phyloP scores from a whole-genome alignment of 2,888 invertebrate genomes.

The Tanytarsus gracilentus region DNA sequence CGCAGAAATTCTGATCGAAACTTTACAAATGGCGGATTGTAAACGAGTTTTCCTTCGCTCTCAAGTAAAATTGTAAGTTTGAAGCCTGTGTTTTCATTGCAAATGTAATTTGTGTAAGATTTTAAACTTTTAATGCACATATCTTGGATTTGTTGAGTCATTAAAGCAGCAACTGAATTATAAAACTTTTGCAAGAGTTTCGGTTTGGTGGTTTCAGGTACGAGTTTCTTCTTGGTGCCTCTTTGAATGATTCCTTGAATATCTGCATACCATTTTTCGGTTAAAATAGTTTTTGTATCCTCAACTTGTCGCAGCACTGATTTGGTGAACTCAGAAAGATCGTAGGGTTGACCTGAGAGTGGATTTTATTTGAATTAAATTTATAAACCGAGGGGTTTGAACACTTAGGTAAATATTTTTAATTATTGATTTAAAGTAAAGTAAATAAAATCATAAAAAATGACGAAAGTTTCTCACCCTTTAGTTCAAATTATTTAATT shows the following conservation, averaged over 20 bases:
- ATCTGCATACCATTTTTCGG: slow-evolving; percentile 45
- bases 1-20: slow-evolving; percentile 61
- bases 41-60: slow-evolving; percentile 51
- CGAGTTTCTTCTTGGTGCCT: slow-evolving; percentile 57
- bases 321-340: slow-evolving; percentile 38
- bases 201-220: slow-evolving; percentile 58
- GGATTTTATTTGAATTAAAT: too few species aligned
- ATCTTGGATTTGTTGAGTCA: slow-evolving; percentile 80
- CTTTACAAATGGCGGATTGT: slow-evolving; percentile 66
- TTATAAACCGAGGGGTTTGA: too few species aligned
- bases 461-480: too few species aligned
- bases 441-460: too few species aligned
- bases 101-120: slow-evolving; percentile 67
- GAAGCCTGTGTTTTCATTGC: slow-evolving; percentile 63
- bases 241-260: slow-evolving; percentile 42
- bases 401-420: too few species aligned
- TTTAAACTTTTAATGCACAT: slow-evolving; percentile 70
- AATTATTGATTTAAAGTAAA: too few species aligned
- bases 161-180: slow-evolving; percentile 73
- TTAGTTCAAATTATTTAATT: too few species aligned
- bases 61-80: slow-evolving; percentile 39
- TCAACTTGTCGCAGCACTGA: slow-evolving; percentile 52
- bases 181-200: slow-evolving; percentile 66
- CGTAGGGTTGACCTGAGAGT: slow-evolving; percentile 42
- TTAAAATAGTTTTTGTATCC: slow-evolving; percentile 55